phyloP scores from a whole-genome alignment of 2,113 vertebrate species.

The Syngnathoides biaculeatus region DNA sequence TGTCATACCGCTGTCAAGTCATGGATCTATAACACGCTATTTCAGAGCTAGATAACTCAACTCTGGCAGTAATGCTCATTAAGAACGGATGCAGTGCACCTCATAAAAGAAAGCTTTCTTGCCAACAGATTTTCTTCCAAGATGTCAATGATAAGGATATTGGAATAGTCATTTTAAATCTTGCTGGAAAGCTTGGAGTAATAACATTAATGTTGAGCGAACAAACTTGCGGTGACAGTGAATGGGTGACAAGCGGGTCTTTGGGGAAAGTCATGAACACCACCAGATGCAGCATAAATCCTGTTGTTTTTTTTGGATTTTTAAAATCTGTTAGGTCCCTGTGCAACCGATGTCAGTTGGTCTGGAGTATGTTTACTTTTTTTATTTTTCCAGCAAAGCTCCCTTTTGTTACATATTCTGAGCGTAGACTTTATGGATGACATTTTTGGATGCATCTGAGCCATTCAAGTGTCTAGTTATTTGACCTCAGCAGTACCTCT shows the following conservation, averaged over 20 bases:
- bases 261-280: not conserved
- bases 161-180: not conserved
- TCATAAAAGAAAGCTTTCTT: not conserved
- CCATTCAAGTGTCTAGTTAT: too few relatives aligned
- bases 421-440: too few relatives aligned
- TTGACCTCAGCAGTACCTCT: too few relatives aligned
- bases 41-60: conserved; percentile 1
- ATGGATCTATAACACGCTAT: not conserved
- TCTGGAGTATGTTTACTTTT: too few relatives aligned
- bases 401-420: too few relatives aligned
- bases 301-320: too few relatives aligned
- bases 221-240: not conserved
- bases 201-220: not conserved
- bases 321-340: too few relatives aligned
- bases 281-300: too few relatives aligned
- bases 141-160: not conserved
- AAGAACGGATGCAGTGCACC: not conserved
- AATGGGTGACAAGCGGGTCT: not conserved
- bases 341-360: too few relatives aligned
- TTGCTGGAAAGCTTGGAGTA: not conserved
- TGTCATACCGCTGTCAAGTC: not conserved
- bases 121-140: not conserved
- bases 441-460: too few relatives aligned
- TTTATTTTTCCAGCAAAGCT: too few relatives aligned
- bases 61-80: conserved; percentile 7